Evolutionary conservation across 2,113 vertebrate species (phyloP), one percentile per base, ranked within the genome.

Genomic region (Neotoma lepida): DNA sequence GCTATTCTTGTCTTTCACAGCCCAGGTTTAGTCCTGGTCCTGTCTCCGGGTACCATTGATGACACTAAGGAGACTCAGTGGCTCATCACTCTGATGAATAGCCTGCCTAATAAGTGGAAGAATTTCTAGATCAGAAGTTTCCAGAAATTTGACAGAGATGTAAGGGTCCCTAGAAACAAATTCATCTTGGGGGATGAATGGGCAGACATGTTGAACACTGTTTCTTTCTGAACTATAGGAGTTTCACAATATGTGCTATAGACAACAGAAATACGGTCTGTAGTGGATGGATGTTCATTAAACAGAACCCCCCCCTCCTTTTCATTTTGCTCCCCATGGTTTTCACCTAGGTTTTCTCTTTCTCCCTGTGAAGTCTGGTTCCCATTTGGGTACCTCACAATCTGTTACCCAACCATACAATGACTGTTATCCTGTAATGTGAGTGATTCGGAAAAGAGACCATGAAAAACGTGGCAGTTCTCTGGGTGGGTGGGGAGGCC

Each of bases 111-210:
- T 80, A 73, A 63, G 13, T 87, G 17, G 9, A 73, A n/a, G 20
- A 14, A 51, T 73, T 91, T 92, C 70, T 66, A 87, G 46, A 63
- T 20, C 24, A 74, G 54, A 94, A 15, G 41, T 63, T 92, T 94
- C 63, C 56, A 88, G 54, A 88, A 87, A 54, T 73, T 35, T 51
- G 46, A 58, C 64, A 56, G 71, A 46, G 26, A 61, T 68, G 73
- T 78, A 81, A 84, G 64, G 64, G 4, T 18, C 54, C 46, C 88
- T 73, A 58, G 17, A 87, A 76, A 80, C 1, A 51, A 56, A 30
- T 86, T 73, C 74, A 68, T 58, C n/a, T 80, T 22, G 5, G 30
- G 24, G 81, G 18, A 28, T 22, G 80, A 7, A 41, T 46, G 18
- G 76, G 46, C 6, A 71, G 44, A 77, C 1, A 18, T 49, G 3